A percentile compares a stretch with the other conserved stretches of the same genome.
These are phyloP conservation scores for Channa maculata DNA, from an alignment of 2,113 vertebrate species.

Conservation along the genomic window DNA sequence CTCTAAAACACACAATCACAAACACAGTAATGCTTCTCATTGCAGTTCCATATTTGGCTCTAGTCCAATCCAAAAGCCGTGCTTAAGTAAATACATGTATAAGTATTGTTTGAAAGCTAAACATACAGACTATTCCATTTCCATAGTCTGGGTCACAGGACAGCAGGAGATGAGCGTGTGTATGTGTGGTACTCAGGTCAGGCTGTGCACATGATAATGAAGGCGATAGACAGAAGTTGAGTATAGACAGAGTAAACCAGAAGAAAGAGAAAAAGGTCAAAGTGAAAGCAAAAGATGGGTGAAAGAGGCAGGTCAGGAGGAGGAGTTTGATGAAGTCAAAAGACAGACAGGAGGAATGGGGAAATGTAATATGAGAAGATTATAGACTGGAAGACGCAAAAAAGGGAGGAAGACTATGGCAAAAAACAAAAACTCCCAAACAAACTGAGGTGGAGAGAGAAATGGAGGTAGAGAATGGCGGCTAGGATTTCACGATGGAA, in stretches of 20 bases:
- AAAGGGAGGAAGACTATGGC: neutral
- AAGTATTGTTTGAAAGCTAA: constrained; percentile 7
- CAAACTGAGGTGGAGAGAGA: neutral
- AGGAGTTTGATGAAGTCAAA: neutral
- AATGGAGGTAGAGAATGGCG: too few species aligned
- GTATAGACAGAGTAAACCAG: neutral
- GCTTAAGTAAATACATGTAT: neutral
- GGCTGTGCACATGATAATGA: too few species aligned
- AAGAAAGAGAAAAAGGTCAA: neutral
- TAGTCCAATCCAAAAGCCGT: neutral
- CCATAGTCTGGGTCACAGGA: constrained; percentile 1
- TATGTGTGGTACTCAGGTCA: neutral
- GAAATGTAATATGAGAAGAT: neutral
- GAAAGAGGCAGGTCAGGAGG: neutral
- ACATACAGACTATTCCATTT: neutral
- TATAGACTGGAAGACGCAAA: neutral
- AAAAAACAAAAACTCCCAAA: neutral
- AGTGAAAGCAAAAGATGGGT: neutral
- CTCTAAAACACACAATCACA: neutral
- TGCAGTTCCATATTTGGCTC: neutral
- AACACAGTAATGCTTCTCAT: neutral
- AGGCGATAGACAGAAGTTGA: neutral
- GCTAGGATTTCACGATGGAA: too few species aligned
- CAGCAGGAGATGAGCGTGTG: neutral
- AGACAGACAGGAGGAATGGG: neutral